Evolutionary conservation across 2,888 invertebrate genomes (phyloP), one percentile per base, ranked within the genome.

Genomic region (Caenorhabditis wallacei): DNA sequence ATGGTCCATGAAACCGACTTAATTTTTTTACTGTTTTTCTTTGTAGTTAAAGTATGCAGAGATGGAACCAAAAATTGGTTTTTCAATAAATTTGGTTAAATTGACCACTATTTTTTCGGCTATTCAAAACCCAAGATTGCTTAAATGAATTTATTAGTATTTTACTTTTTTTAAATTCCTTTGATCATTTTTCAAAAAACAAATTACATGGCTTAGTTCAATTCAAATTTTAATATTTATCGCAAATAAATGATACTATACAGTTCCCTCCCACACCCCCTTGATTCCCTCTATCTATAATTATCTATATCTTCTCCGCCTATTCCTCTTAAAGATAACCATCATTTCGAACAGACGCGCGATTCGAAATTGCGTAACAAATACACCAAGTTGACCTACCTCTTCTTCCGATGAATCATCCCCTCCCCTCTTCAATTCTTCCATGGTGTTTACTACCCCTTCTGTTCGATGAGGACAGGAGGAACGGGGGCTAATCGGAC

Each of bases 321-420:
- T 54, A 35, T 53, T 53, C 46, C 57, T 40, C 59, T 54, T 26
- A 16, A 40, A 63, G 68, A 69, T 72, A 69, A 61, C 68, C 61
- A 76, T 76, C 76, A 59, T 66, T 66, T 48, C 24, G n/a, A 63
- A 63, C 63, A 63, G 30, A 57, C 30, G 64, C 51, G 68, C 66
- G 68, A 69, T 59, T 66, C 59, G 61, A 61, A 76, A 76, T 76
- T 76, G 66, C 76, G 37, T 76, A 76, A 76, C 76, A 40, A 51
- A 37, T 18, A 16, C 35, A n/a, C 13, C 59, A n/a, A 26, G 22
- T n/a, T 66, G 74, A 69, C 68, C 63, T 80, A 68, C 72, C 68
- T 20, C 57, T 51, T 37, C 69, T 66, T 66, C 51, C 59, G 57
- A 70, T 79, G 66, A 71, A 56, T 79, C 79, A 66, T 78, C 69